Conservation (phyloP, 1,140 invertebrate genomes). For the Drosophila tropicalis region DNA sequence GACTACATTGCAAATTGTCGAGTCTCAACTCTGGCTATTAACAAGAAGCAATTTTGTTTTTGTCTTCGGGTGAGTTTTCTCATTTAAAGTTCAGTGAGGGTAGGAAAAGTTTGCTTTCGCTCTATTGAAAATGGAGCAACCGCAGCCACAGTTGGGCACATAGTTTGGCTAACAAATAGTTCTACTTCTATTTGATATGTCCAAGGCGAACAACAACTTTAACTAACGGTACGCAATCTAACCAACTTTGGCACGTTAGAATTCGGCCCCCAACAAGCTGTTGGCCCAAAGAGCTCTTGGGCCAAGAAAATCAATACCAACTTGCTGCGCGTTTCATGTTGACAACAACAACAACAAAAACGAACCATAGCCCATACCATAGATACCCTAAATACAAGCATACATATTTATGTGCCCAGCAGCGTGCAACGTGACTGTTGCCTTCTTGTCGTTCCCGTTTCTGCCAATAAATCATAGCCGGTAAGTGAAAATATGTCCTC, state of each 20-base stretch:
- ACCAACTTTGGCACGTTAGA: conserved; percentile 63
- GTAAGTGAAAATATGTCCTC: conserved; percentile 39
- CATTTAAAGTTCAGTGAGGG: conserved; percentile 49
- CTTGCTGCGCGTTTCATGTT: conserved; percentile 14
- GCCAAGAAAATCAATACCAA: conserved; percentile 63
- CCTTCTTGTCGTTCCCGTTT: conserved; percentile 12
- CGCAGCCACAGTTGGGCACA: conserved; percentile 32
- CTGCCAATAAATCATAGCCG: conserved; percentile 37
- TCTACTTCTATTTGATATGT: conserved; percentile 48
- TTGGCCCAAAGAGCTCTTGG: conserved; percentile 27
- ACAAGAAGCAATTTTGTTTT: conserved; percentile 21
- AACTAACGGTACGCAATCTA: conserved; percentile 48
- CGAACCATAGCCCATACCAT: conserved; percentile 8
- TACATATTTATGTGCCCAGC: conserved; percentile 49
- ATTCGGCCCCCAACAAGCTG: conserved; percentile 17
- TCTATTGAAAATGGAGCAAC: conserved; percentile 28
- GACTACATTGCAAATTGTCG: conserved; percentile 44
- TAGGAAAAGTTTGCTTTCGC: conserved; percentile 24
- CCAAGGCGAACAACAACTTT: conserved; percentile 42
- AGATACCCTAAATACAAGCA: conserved; percentile 25
- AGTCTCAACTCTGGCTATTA: conserved; percentile 48
- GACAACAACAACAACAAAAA: conserved; percentile 12
- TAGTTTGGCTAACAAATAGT: conserved; percentile 47
- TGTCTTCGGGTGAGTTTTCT: conserved; percentile 36
- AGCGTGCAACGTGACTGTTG: conserved; percentile 33